Evolutionary conservation across 2,797 vertebrate species (phyloP), one percentile per base, ranked within the genome.

Genomic region (Trichosurus vulpecula): DNA sequence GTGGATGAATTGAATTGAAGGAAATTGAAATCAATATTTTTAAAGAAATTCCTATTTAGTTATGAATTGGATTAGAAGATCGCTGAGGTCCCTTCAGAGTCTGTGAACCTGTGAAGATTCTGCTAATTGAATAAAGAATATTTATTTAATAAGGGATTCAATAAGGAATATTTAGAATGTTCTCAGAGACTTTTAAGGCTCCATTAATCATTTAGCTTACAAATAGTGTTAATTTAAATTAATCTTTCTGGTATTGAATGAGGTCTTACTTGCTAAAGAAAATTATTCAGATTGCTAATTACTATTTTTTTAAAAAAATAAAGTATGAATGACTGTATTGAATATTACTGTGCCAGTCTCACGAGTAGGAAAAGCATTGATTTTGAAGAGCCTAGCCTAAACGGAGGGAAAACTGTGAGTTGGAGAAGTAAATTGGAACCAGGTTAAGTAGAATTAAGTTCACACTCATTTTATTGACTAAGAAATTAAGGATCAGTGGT

Each of bases 221-320:
- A 91, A 90, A 92, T 31, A 90, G 9, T 25, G 90, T 91, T 95
- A 92, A 87, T 92, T 90, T 96, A 41, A 57, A n/a, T 31, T 56
- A 91, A 87, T 6, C 5, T 51, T 52, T 93, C 58, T 66, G 30
- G 61, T 57, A 35, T 90, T 61, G 52, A 35, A 92, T 55, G 12
- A 94, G 41, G n/a, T 93, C 91, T 54, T 14, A 92, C 55, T 92
- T 96, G 57, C 92, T 14, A 92, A 95, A 96, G 58, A 94, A 22
- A 55, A 10, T 92, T 95, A 89, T 22, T 92, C n/a, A 74, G 74
- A 41, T 41, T 41, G 1, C 6, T 41, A 41, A 74, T 0, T 22
- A 74, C 41, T 74, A n/a, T 31, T 58, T 41, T 31, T 58, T 41
- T 74, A 6, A 41, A 66, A 74, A 74, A 66, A 74, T 31, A 31